phyloP scores from a whole-genome alignment of 2,113 vertebrate species.

The Uropsilus gracilis region DNA sequence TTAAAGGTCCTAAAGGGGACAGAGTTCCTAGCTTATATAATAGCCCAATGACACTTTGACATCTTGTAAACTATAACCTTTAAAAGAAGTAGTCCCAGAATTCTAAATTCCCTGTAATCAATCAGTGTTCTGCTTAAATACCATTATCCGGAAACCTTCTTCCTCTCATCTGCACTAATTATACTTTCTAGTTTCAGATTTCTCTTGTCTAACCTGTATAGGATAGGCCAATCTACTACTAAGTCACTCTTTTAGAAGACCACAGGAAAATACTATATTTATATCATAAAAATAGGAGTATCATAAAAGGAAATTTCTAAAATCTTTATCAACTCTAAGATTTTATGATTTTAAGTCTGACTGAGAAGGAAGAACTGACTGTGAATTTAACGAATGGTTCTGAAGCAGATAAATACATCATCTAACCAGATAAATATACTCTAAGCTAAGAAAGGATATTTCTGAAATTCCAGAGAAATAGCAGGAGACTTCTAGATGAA shows the following conservation, averaged over 20 bases:
- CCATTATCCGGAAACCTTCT: not conserved
- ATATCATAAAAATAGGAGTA: not conserved
- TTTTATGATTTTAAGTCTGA: not conserved
- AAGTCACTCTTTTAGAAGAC: not conserved
- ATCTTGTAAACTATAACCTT: not conserved
- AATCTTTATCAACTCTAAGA: not conserved
- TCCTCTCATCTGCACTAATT: not conserved
- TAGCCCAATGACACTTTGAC: not conserved
- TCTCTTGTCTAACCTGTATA: not conserved
- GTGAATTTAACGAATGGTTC: not conserved
- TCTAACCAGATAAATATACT: conserved; percentile 2
- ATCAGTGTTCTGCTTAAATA: not conserved
- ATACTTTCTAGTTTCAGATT: not conserved
- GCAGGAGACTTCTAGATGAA: not conserved
- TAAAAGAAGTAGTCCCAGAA: not conserved
- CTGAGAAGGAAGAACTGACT: not conserved
- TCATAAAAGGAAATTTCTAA: not conserved
- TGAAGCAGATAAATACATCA: conserved; percentile 18
- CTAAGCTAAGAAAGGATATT: not conserved
- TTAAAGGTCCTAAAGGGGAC: not conserved
- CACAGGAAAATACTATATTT: not conserved
- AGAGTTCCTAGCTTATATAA: not conserved
- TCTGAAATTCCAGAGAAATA: conserved; percentile 25
- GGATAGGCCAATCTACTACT: not conserved
- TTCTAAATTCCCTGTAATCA: not conserved